Evolutionary conservation across 2,797 vertebrate species (phyloP), one percentile per base, ranked within the genome.

Genomic region (Sternotherus odoratus): DNA sequence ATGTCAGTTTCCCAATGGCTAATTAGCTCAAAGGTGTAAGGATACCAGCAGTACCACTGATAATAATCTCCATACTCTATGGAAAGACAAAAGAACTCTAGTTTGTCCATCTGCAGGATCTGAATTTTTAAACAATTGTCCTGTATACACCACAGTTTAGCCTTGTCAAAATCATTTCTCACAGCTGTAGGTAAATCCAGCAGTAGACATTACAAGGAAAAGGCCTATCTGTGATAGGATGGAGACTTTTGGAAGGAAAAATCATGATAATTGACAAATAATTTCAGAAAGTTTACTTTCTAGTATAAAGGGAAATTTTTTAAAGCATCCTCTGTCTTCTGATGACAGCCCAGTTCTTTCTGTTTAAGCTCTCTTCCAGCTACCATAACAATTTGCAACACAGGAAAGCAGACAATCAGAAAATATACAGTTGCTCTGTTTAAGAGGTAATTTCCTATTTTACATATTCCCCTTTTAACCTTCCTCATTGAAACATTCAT

Each of bases 321-420:
- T 56, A 89, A 89, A 92, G 43, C 33, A 80, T 12, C 48, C 16
- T 48, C 8, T 46, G 12, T 90, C 51, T 75, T 86, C 19, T 87
- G 21, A 50, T 84, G 56, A 78, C 26, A 91, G 49, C 91, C n/a
- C 74, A 94, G 39, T 3, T 56, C 30, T 85, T 69, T 9, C 23
- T 39, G 66, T 92, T 89, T 86, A 74, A 86, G 74, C 50, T 84
- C 77, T 21, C 19, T 82, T 75, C 16, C 57, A 87, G 36, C 3
- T 82, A 56, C 4, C 5, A 21, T 36, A 66, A 66, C 12, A 26
- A 28, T 6, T 12, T 30, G 10, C 1, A 74, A 77, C 77, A 50
- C 36, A 36, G 46, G 2, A 74, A 2, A 51, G 0, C 77, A 43
- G 75, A 0, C 83, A 78, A 54, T 12, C 2, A 0, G 4, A 84